Evolutionary conservation across 2,797 vertebrate genomes (phyloP), one percentile per base, ranked within the genome.

Genomic region (Lophius americanus): DNA sequence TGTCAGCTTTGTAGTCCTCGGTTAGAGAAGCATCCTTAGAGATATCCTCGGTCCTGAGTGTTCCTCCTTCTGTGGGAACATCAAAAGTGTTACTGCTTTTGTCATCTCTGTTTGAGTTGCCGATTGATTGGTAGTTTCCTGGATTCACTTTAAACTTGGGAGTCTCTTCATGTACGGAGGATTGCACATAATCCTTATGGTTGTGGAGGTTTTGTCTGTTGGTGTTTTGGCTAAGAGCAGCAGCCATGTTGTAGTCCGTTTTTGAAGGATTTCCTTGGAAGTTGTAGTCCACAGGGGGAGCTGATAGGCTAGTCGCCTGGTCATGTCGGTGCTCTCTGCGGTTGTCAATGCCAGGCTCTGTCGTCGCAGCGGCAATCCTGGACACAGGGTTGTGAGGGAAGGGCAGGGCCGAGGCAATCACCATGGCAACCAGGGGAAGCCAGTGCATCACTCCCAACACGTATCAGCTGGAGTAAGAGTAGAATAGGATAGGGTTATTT

Each of bases 361-460:
- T 81, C 39, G 82, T 88, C 6, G 85, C 82, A 56, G 87, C 87
- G 6, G 89, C 89, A 57, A 89, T 89, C 86, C 89, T 90, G 87
- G 92, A 90, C 86, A 80, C 74, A 49, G 92, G 90, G 89, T 85
- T 85, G 70, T 91, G 92, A 90, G 93, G 93, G 87, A 93, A 93
- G 87, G 92, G 91, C 92, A 94, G 93, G 92, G 94, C 93, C 91
- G 93, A 95, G 93, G 93, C 93, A 76, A 95, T 94, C 92, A 95
- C 94, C 94, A 95, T 95, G 93, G 93, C 94, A 94, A 95, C 94
- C 94, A 95, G 90, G 92, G 94, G 93, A 94, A 95, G 93, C 94
- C 94, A 95, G 94, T 93, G 93, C 94, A 95, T 95, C 93, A 94
- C 94, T 95, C 92, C 93, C 94, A 93, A 81, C 85, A 94, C 92